These are phyloP conservation scores for Encarsia formosa DNA, from an alignment of 2,888 invertebrate species.

Conservation along the genomic window DNA sequence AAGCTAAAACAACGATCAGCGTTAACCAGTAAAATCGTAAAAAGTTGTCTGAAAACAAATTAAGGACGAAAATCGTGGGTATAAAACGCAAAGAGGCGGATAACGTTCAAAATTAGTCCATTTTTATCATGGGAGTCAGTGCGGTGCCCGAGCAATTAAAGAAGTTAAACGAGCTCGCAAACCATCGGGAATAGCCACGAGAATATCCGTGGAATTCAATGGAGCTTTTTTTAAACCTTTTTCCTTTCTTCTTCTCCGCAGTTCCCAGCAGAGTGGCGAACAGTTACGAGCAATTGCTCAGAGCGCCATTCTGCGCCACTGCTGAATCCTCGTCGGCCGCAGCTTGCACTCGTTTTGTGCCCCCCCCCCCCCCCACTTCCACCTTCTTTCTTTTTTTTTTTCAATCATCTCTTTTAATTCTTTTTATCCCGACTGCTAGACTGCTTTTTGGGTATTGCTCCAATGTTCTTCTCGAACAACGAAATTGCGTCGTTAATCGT, in stretches of 20 bases:
- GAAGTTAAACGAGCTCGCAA: conserved; percentile 25
- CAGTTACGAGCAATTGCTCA: conserved; percentile 38
- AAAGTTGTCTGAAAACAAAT: not conserved
- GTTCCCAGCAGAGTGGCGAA: conserved; percentile 34
- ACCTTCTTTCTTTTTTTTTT: not conserved
- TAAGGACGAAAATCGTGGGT: conserved; percentile 3
- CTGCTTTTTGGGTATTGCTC: no score
- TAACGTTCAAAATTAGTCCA: conserved; percentile 19
- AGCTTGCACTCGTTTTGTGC: conserved; percentile 27
- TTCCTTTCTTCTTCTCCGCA: not conserved
- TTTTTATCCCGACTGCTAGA: conserved; percentile 4
- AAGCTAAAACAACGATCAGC: no score
- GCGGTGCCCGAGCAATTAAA: conserved; percentile 17
- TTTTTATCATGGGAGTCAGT: conserved; percentile 15
- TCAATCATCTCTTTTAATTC: not conserved
- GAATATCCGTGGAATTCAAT: conserved; percentile 20
- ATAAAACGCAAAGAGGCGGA: conserved; percentile 10
- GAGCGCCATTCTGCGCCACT: conserved; percentile 36
- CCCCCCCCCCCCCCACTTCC: conserved; percentile 18
- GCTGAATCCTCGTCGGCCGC: conserved; percentile 11
- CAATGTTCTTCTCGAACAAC: no score
- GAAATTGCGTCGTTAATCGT: no score
- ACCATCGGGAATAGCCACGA: conserved; percentile 13
- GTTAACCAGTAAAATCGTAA: no score
- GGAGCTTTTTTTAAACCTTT: conserved; percentile 1